These are phyloP conservation scores for Mythimna loreyi DNA, from an alignment of 2,888 invertebrate species.

Conservation along the genomic window DNA sequence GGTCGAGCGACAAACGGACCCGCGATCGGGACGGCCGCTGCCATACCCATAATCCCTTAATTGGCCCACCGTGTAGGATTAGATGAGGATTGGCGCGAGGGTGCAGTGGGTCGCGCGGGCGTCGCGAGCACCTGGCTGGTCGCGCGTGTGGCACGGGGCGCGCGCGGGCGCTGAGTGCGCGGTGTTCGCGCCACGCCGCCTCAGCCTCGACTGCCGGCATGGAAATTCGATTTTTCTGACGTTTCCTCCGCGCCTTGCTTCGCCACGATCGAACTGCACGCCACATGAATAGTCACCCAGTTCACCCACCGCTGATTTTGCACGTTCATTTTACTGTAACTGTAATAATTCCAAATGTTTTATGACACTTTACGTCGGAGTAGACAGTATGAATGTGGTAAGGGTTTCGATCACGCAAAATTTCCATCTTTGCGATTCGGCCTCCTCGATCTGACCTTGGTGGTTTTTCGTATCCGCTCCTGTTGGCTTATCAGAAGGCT, in stretches of 20 bases:
- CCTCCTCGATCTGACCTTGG: conserved; percentile 70
- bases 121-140: conserved; percentile 63
- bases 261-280: conserved; percentile 89
- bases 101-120: conserved; percentile 63
- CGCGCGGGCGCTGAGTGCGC: conserved; percentile 86
- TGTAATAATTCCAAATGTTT: conserved; percentile 80
- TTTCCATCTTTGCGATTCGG: conserved; percentile 75
- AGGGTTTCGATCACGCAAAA: conserved; percentile 78
- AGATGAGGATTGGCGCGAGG: conserved; percentile 63
- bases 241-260: conserved; percentile 90
- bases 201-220: conserved; percentile 89
- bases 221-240: conserved; percentile 91
- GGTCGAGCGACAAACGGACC: conserved; percentile 81
- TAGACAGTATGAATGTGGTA: conserved; percentile 74
- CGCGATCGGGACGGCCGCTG: conserved; percentile 75
- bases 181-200: conserved; percentile 88
- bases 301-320: conserved; percentile 84
- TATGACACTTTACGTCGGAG: conserved; percentile 79
- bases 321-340: conserved; percentile 80
- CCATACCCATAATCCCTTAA: conserved; percentile 85
- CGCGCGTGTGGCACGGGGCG: conserved; percentile 70
- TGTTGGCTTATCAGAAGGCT: conserved; percentile 57
- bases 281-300: conserved; percentile 77
- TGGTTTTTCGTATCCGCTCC: conserved; percentile 67
- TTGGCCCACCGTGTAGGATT: conserved; percentile 79